Percentiles rank a stretch among this genome's conserved stretches.
These are phyloP conservation scores for Callocephalon fimbriatum DNA, from an alignment of 2,113 vertebrate species.

Conservation along the genomic window DNA sequence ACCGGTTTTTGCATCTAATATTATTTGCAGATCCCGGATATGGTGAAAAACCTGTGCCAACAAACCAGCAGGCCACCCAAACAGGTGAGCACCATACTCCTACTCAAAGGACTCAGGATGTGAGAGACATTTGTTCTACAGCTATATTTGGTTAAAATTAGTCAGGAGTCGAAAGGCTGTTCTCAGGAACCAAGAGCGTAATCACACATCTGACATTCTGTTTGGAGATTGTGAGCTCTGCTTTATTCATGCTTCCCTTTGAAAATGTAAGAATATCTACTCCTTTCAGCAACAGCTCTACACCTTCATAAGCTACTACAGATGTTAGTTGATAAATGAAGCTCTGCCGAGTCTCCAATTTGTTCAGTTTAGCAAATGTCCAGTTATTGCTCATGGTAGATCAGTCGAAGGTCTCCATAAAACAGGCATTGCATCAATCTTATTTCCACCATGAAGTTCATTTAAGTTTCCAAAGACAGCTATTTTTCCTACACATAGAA, in stretches of 20 bases:
- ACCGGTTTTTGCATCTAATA: rapidly evolving
- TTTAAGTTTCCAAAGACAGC: background rate
- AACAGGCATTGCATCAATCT: background rate
- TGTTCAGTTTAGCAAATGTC: background rate
- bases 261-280: background rate
- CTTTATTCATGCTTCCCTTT: background rate
- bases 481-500: background rate
- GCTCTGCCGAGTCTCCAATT: background rate
- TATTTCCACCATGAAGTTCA: background rate
- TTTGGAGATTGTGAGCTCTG: background rate
- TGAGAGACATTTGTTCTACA: background rate
- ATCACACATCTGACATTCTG: background rate
- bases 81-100: background rate
- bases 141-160: background rate
- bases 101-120: background rate
- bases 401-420: background rate
- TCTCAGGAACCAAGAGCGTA: background rate
- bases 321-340: background rate
- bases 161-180: background rate
- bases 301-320: background rate
- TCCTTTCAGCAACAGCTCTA: background rate
- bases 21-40: background rate
- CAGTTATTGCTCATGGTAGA: background rate
- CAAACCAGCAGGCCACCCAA: background rate
- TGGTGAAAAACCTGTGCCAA: background rate